Evolutionary conservation across 2,113 vertebrate genomes (phyloP), one percentile per base, ranked within the genome.

Genomic region (Rhynchomys soricoides): DNA sequence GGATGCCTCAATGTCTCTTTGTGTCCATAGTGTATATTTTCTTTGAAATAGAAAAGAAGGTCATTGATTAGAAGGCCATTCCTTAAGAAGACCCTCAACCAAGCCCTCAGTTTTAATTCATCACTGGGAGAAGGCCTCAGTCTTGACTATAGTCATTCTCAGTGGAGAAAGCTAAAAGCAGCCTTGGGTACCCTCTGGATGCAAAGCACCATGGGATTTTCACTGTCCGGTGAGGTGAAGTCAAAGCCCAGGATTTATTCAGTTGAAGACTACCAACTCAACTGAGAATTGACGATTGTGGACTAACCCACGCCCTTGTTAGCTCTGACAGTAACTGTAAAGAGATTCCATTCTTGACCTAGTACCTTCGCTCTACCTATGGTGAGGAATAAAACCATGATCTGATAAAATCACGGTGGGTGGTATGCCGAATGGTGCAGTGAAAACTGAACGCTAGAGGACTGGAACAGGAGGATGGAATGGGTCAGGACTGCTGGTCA

Each of bases 61-160:
- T 17, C 24, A 86, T 26, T 78, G 83, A 89, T 52, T 91, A 71
- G 68, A 82, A 83, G 92, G 34, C 37, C 83, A 43, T 71, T 96
- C 86, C 19, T 86, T 89, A 74, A 91, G 24, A 85, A 68, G 59
- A 87, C 57, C 78, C 26, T 95, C 90, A 83, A 83, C 71, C 68
- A 94, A 50, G 3, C 15, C 16, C 34, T 75, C 62, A 24, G 48
- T 81, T 21, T 89, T 59, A 73, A 83, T 74, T 43, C 43, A 0
- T 86, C 87, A 68, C 59, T 24, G 19, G 37, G 45, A 26, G 52
- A 89, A 57, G 12, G 40, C 79, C 24, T 45, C 37, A 9, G 52
- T 59, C 40, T 92, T 5, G 0, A 29, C 92, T 17, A 66, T 1
- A 95, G 50, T 17, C n/a, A 45, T 71, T 86, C 45, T 93, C 34